These are phyloP conservation scores for Corbicula japonica DNA, from an alignment of 2,888 invertebrate species.

Conservation along the genomic window DNA sequence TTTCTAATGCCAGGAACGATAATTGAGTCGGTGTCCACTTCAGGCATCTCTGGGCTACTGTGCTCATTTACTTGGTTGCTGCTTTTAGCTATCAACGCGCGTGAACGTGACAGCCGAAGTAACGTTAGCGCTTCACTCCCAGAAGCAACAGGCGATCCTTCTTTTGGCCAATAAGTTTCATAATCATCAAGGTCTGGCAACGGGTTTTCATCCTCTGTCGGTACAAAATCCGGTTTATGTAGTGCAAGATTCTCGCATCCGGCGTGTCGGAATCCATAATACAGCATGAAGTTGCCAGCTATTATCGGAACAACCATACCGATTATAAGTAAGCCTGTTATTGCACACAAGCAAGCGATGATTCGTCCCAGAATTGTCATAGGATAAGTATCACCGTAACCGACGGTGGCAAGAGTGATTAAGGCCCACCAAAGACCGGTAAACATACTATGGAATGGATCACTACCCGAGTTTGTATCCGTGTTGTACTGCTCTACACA, in stretches of 20 bases:
- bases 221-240: slow-evolving; percentile 59
- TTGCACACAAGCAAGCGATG: slow-evolving; percentile 78
- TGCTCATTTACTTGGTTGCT: too few species aligned
- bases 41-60: too few species aligned
- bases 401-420: slow-evolving; percentile 80
- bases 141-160: too few species aligned
- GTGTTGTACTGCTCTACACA: slow-evolving; percentile 65
- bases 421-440: slow-evolving; percentile 74
- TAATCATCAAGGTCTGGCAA: too few species aligned
- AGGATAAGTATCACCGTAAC: slow-evolving; percentile 82
- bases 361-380: slow-evolving; percentile 76
- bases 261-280: slow-evolving; percentile 75
- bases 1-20: too few species aligned
- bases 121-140: too few species aligned
- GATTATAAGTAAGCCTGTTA: slow-evolving; percentile 82
- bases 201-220: slow-evolving; percentile 55
- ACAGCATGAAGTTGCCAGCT: slow-evolving; percentile 82
- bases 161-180: too few species aligned
- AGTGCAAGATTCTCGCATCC: slow-evolving; percentile 55
- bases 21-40: too few species aligned
- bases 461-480: slow-evolving; percentile 31
- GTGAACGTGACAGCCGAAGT: too few species aligned
- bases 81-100: too few species aligned
- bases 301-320: slow-evolving; percentile 84
- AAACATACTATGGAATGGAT: slow-evolving; percentile 63